Evolutionary conservation across 2,888 invertebrate species (phyloP).

Genomic region (Cataglyphis rosenhaueri): DNA sequence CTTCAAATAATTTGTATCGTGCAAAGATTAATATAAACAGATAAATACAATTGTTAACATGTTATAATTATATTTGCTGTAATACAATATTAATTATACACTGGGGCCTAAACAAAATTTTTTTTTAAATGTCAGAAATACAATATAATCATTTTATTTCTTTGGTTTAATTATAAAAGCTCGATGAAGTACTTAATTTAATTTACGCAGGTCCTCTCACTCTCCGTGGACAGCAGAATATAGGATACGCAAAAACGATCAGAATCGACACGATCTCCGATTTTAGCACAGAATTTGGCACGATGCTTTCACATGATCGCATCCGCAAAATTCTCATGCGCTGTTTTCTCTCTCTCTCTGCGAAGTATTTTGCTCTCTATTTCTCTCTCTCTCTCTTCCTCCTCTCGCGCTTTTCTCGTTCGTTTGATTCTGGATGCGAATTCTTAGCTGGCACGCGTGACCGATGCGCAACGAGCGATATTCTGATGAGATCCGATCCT

Average conservation of each 20-base stretch:
- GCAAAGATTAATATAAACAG: not conserved
- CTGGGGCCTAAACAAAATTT: too few species aligned
- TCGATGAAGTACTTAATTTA: not conserved
- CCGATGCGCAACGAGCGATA: slow-evolving; percentile 76
- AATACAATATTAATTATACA: slow-evolving; percentile 6
- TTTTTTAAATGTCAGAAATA: not conserved
- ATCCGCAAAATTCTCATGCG: slow-evolving; percentile 63
- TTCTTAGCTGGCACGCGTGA: slow-evolving; percentile 81
- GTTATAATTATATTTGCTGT: not conserved
- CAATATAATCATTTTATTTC: not conserved
- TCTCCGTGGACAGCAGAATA: not conserved
- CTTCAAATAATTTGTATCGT: not conserved
- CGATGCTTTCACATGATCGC: slow-evolving; percentile 59
- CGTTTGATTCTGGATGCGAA: slow-evolving; percentile 70
- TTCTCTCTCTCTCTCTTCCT: not conserved
- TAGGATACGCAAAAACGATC: slow-evolving; percentile 15
- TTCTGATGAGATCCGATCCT: slow-evolving; percentile 72
- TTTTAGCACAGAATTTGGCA: slow-evolving; percentile 76
- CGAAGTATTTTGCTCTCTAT: not conserved
- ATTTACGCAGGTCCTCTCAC: not conserved
- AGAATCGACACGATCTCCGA: slow-evolving; percentile 47
- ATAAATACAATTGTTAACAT: not conserved
- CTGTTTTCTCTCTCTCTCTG: not conserved
- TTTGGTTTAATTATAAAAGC: not conserved
- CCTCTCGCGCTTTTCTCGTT: slow-evolving; percentile 31